Evolutionary conservation across 2,888 invertebrate genomes (phyloP), one percentile per base, ranked within the genome.

Genomic region (Embidobia sp.): DNA sequence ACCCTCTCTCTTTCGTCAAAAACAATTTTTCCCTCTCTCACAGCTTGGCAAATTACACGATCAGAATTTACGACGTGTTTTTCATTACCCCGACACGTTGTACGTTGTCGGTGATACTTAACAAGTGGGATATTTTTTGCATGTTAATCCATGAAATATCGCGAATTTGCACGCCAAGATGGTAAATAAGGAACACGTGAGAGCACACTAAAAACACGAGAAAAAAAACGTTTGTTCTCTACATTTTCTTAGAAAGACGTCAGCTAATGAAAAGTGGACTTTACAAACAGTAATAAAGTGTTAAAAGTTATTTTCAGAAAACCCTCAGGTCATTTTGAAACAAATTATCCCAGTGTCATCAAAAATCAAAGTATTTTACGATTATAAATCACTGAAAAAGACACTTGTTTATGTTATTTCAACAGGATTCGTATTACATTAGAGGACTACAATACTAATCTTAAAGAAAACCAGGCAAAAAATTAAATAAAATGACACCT

Each of bases 121-220:
- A 44, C 31, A 31, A 15, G 31, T 27, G 15, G 42, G 19, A 44
- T 44, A 44, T 57, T 46, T 46, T 61, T 61, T 26, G 22, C 26
- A 35, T 33, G 46, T 26, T 61, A 61, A 61, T 46, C 33, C 44
- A n/a, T 18, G 44, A 59, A 59, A 61, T 27, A 29, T 42, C 29
- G 42, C 11, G 18, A 26, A 55, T 61, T 35, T 61, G 26, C 46
- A 29, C 11, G 18, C 8, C 5, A 31, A 61, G 35, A 46, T 22
- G 16, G 22, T 22, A 46, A 61, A 61, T 27, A 33, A 26, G 27
- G 5, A 33, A 16, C 40, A 18, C n/a, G n/a, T n/a, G n/a, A n/a
- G n/a, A n/a, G n/a, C n/a, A n/a, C n/a, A 29, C 29, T 42, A 59
- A 59, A 44, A 59, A 59, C 4, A 13, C 19, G 5, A 29, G 16